A percentile compares a stretch with the other conserved stretches of the same genome.
phyloP scores from a whole-genome alignment of 2,113 vertebrate species.

The Takifugu bimaculatus region DNA sequence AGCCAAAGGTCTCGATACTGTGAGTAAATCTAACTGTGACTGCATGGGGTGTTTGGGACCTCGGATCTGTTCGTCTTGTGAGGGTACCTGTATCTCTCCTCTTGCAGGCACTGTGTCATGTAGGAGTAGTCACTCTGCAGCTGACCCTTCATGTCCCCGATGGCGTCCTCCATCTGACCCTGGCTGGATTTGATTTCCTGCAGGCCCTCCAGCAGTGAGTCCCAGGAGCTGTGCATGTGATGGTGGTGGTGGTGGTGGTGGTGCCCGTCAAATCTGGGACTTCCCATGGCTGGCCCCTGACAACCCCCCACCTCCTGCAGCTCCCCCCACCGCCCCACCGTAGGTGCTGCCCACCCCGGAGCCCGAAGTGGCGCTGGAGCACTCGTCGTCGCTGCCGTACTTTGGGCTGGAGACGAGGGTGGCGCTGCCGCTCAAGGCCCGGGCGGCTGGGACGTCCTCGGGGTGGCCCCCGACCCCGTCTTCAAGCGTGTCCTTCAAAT shows the following conservation, averaged over 20 bases:
- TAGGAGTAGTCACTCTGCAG: slow-evolving; percentile 94
- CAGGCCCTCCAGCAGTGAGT: slow-evolving; percentile 88
- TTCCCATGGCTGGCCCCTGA: slow-evolving; percentile 78
- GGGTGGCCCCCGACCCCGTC: slow-evolving; percentile 78
- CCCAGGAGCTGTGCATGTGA: slow-evolving; percentile 80
- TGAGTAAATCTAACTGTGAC: no score
- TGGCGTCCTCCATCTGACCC: slow-evolving; percentile 90
- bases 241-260: slow-evolving; percentile 83
- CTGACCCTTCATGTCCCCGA: slow-evolving; percentile 94
- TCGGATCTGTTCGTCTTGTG: neutral
- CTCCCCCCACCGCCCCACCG: slow-evolving; percentile 69
- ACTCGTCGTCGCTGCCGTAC: slow-evolving; percentile 95
- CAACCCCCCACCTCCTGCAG: slow-evolving; percentile 48
- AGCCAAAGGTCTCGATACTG: no score
- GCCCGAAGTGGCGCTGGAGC: slow-evolving; percentile 90
- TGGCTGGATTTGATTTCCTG: slow-evolving; percentile 94
- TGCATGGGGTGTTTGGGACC: no score
- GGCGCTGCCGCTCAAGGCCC: slow-evolving; percentile 90
- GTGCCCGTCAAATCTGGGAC: slow-evolving; percentile 88
- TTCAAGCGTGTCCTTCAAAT: slow-evolving; percentile 90
- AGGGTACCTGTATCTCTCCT: slow-evolving; percentile 82
- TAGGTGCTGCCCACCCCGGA: slow-evolving; percentile 90
- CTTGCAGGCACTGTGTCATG: slow-evolving; percentile 97
- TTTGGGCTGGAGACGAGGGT: slow-evolving; percentile 95
- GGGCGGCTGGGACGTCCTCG: slow-evolving; percentile 80